Base-by-base conservation (phyloP, 2,797 vertebrate genomes). In the Sparidentex hasta region DNA sequence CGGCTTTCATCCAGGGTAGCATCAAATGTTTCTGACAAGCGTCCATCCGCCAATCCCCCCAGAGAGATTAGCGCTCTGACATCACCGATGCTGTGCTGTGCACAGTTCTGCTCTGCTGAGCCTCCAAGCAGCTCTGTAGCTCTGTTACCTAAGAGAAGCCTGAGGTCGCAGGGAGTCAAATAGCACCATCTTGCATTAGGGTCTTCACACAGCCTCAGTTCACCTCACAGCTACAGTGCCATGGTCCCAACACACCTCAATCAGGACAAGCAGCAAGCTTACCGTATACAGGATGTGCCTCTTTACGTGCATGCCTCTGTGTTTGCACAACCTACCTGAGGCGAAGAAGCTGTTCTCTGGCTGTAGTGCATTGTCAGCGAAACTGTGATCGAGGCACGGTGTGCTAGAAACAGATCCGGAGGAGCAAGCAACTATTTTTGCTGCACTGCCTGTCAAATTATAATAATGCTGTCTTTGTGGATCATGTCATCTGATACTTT, bases 21-120 rank as follows among this genome's bases (percentile, higher is more conserved):
- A 91, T 93, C 92, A 88, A 92, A 92, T 92, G 90, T 86, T 91
- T 91, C 85, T 90, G 93, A 94, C 90, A 92, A 93, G 89, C 61
- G 88, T 95, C 94, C 89, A 86, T 93, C 94, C 90, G 85, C 90
- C 93, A 96, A 95, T 94, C 93, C 87, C 92, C 92, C 92, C 70
- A 85, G 92, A 93, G 94, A 95, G 95, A 95, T 96, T 96, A 96
- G 94, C 82, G 95, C 92, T 94, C 94, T 96, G 96, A 95, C 94
- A 95, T 96, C 96, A 96, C 94, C 81, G 94, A 95, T 90, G 94
- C 95, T 95, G 94, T 87, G 80, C 78, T n/a, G 73, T 81, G 82
- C 83, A 81, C 83, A 74, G 78, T 83, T 81, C 78, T 84, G 84
- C 86, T 88, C 86, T 21, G 68, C 84, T 85, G 80, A 89, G 83